Evolutionary conservation across 2,113 vertebrate genomes (phyloP).

Genomic region (Morphnarchus princeps): DNA sequence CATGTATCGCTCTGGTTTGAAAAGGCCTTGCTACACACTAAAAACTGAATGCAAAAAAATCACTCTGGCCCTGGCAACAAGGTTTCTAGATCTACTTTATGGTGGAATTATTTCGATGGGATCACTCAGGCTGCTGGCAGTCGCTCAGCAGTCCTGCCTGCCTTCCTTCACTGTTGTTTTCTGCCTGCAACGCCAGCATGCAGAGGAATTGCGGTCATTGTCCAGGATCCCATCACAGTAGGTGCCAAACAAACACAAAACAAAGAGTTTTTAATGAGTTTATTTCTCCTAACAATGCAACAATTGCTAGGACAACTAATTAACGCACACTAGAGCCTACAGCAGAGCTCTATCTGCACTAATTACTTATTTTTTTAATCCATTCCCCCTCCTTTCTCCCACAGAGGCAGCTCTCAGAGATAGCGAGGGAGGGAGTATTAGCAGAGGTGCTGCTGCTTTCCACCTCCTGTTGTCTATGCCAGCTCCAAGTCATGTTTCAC

Average conservation of each 20-base stretch:
- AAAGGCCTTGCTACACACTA: neutral
- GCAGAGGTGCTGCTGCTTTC: neutral
- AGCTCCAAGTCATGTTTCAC: neutral
- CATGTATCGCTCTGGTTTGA: no score
- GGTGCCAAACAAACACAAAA: neutral
- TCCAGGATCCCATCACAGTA: neutral
- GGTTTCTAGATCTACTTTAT: neutral
- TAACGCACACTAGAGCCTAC: neutral
- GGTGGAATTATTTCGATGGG: neutral
- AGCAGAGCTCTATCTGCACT: neutral
- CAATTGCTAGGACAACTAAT: neutral
- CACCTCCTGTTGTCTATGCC: neutral
- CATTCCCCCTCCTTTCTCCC: neutral
- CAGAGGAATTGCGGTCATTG: neutral
- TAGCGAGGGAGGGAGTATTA: neutral
- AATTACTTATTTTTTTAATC: neutral
- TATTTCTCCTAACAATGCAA: neutral
- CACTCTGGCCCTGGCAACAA: neutral
- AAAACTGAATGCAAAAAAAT: neutral
- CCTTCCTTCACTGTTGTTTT: neutral
- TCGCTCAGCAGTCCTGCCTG: neutral
- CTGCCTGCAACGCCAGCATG: accelerated
- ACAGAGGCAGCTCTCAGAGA: neutral
- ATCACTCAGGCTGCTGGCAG: neutral
- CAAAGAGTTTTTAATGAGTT: slow-evolving; percentile 19